Conservation (phyloP, 1,140 invertebrate genomes). For the Ctenoplectra terminalis region DNA sequence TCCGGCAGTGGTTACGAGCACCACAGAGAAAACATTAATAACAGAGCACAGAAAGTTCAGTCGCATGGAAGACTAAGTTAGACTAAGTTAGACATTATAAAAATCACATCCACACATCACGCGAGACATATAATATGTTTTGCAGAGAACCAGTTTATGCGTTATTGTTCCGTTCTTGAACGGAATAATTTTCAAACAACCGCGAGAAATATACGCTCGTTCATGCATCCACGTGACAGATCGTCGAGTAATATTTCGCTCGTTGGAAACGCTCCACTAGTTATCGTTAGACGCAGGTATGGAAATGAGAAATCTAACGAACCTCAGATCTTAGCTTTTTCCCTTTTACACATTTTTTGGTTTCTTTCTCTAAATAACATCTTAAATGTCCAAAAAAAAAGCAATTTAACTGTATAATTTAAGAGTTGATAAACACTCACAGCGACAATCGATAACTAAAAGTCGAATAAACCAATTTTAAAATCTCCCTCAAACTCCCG, state of each 20-base stretch:
- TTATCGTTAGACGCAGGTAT: too few relatives aligned
- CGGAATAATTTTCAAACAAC: conserved; percentile 18
- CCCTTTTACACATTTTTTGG: too few relatives aligned
- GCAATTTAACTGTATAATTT: too few relatives aligned
- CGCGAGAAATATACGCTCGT: background rate
- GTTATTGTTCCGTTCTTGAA: background rate
- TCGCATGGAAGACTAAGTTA: background rate
- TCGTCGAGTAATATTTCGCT: background rate
- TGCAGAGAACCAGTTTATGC: background rate
- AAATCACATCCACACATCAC: too few relatives aligned
- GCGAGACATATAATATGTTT: background rate
- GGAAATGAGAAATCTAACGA: too few relatives aligned
- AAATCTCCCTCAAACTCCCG: background rate
- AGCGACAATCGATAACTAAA: too few relatives aligned
- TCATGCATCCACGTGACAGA: background rate
- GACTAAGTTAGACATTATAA: background rate
- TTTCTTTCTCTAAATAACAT: too few relatives aligned
- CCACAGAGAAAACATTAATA: too few relatives aligned
- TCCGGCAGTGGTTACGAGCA: too few relatives aligned
- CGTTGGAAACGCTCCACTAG: background rate
- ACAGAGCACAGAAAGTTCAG: background rate
- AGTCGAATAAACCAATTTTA: background rate
- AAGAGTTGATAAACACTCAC: too few relatives aligned
- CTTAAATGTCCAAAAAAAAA: too few relatives aligned
- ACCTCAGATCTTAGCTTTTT: too few relatives aligned